Conservation (phyloP, 2,113 vertebrate genomes). For the Pollachius pollachius region DNA sequence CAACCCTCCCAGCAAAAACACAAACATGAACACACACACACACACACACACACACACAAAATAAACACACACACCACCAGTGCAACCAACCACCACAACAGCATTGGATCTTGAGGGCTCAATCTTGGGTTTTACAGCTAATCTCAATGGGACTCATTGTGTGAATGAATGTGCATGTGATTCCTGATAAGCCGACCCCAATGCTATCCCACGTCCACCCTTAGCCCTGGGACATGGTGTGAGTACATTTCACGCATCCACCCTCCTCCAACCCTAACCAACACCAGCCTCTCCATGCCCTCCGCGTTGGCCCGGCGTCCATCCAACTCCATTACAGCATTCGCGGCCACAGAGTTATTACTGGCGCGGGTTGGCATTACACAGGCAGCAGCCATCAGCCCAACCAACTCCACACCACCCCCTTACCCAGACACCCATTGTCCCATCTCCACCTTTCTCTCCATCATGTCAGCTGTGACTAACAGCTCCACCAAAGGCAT, state of each 20-base stretch:
- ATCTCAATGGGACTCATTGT: conserved; percentile 55
- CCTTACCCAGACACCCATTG: not conserved
- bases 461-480: too few relatives aligned
- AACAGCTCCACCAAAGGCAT: too few relatives aligned
- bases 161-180: conserved; percentile 48
- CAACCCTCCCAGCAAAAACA: not conserved
- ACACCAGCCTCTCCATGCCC: not conserved
- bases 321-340: conserved; percentile 45
- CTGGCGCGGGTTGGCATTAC: not conserved
- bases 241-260: too few relatives aligned
- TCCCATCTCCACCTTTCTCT: conserved; percentile 16
- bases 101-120: not conserved
- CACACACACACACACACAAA: not conserved
- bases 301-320: not conserved
- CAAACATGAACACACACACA: not conserved
- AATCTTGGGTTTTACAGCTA: conserved; percentile 22
- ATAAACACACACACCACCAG: not conserved
- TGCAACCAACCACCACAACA: not conserved
- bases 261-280: not conserved
- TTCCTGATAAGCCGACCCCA: conserved; percentile 43
- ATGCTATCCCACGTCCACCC: too few relatives aligned
- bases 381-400: conserved; percentile 13
- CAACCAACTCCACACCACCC: not conserved
- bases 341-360: not conserved
- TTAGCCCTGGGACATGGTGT: too few relatives aligned